Conservation (phyloP, 2,797 vertebrate species). For the Dicrostonyx torquatus region DNA sequence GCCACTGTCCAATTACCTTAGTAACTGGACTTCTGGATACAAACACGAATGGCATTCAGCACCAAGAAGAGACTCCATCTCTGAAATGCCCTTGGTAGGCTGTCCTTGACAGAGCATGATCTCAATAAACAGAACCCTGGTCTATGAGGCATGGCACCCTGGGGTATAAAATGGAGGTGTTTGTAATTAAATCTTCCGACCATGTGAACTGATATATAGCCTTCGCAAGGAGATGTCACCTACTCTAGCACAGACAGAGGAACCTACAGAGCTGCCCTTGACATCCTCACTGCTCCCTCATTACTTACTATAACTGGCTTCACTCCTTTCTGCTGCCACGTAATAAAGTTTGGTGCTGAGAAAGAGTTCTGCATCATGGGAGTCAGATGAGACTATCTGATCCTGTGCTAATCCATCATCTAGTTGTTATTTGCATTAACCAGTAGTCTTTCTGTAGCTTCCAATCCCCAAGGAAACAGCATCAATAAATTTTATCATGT, state of each 20-base stretch:
- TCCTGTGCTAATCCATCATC: background rate
- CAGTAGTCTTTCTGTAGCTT: background rate
- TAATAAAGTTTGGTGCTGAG: background rate
- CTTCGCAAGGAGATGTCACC: background rate
- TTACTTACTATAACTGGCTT: background rate
- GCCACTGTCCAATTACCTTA: background rate
- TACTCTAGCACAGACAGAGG: background rate
- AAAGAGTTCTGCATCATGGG: background rate
- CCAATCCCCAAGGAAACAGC: background rate
- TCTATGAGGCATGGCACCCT: background rate
- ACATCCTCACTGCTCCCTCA: background rate
- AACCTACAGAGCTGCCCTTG: background rate
- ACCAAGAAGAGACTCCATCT: background rate
- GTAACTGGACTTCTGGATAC: background rate
- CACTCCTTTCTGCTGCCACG: background rate
- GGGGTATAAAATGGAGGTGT: background rate
- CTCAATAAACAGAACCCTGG: background rate
- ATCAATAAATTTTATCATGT: background rate
- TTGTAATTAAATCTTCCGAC: constrained; percentile 6
- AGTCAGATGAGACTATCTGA: background rate
- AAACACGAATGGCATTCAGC: background rate
- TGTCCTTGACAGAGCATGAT: background rate
- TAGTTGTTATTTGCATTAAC: background rate
- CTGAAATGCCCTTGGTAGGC: background rate
- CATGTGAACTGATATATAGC: background rate